Conservation (phyloP, 2,113 vertebrate species). For the Trogon melanurus region DNA sequence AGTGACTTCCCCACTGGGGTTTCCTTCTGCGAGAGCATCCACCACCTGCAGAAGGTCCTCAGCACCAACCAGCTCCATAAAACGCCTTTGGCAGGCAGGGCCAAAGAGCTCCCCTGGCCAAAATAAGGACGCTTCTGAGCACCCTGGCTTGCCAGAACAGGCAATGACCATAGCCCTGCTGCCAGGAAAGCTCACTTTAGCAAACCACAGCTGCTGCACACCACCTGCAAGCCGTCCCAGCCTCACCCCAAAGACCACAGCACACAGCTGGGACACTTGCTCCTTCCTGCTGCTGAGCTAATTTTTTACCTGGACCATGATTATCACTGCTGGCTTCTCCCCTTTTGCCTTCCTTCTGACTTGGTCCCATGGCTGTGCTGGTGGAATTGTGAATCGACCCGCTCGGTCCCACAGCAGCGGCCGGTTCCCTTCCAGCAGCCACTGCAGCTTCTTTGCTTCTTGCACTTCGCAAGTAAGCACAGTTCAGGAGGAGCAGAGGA, state of each 20-base stretch:
- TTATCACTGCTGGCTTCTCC: background rate
- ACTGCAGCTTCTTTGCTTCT: background rate
- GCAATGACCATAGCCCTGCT: background rate
- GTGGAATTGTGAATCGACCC: accelerated
- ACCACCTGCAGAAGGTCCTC: background rate
- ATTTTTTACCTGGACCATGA: background rate
- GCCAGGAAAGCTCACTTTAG: background rate
- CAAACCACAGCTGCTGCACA: accelerated
- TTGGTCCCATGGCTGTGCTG: background rate
- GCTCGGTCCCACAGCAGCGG: accelerated
- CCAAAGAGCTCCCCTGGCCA: background rate
- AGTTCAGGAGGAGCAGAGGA: background rate
- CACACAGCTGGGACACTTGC: background rate
- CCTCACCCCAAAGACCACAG: background rate
- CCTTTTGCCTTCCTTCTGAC: background rate
- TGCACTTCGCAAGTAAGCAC: background rate
- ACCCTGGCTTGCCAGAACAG: background rate
- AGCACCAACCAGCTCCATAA: background rate
- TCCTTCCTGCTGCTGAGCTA: background rate
- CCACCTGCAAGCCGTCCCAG: background rate
- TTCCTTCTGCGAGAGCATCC: background rate
- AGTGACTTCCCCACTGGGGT: background rate
- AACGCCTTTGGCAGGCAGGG: background rate
- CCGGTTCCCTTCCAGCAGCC: background rate
- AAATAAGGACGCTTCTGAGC: background rate